Evolutionary conservation across 2,888 invertebrate species (phyloP).

Genomic region (Xanthorhoe spadicearia): DNA sequence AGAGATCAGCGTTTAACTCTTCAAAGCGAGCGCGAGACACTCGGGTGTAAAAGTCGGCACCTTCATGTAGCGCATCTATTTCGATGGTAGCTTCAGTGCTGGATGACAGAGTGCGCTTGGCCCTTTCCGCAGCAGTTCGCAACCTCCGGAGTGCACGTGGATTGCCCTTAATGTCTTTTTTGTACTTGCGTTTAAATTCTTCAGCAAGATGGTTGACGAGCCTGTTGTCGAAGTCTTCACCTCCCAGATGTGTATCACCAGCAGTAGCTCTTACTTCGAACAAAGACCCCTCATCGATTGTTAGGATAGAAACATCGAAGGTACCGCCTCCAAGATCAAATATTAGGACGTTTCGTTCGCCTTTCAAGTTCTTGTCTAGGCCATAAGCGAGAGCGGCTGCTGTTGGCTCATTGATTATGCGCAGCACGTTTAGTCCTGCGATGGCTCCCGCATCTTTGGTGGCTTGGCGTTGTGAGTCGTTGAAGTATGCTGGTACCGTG

Average conservation of each 20-base stretch:
- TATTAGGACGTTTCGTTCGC: slow-evolving; percentile 86
- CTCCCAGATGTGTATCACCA: slow-evolving; percentile 93
- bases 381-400: slow-evolving; percentile 91
- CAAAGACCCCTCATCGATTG: slow-evolving; percentile 90
- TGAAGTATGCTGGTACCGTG: slow-evolving; percentile 92
- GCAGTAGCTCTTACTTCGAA: slow-evolving; percentile 93
- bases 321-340: slow-evolving; percentile 88
- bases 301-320: slow-evolving; percentile 93
- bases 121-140: slow-evolving; percentile 90
- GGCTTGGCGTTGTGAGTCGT: slow-evolving; percentile 90
- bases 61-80: slow-evolving; percentile 90
- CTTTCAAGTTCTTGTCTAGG: slow-evolving; percentile 87
- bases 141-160: slow-evolving; percentile 88
- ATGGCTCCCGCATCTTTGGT: slow-evolving; percentile 93
- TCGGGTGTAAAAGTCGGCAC: slow-evolving; percentile 88
- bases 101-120: slow-evolving; percentile 90
- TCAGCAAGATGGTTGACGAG: slow-evolving; percentile 87
- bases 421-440: slow-evolving; percentile 90
- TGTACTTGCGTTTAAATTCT: slow-evolving; percentile 89
- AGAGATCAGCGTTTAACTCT: slow-evolving; percentile 89
- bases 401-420: slow-evolving; percentile 93
- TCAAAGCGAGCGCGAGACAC: slow-evolving; percentile 90
- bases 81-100: slow-evolving; percentile 91
- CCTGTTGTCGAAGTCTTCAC: slow-evolving; percentile 88
- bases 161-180: slow-evolving; percentile 87